Evolutionary conservation across 2,888 invertebrate genomes (phyloP).

Genomic region (Agrotis puta): DNA sequence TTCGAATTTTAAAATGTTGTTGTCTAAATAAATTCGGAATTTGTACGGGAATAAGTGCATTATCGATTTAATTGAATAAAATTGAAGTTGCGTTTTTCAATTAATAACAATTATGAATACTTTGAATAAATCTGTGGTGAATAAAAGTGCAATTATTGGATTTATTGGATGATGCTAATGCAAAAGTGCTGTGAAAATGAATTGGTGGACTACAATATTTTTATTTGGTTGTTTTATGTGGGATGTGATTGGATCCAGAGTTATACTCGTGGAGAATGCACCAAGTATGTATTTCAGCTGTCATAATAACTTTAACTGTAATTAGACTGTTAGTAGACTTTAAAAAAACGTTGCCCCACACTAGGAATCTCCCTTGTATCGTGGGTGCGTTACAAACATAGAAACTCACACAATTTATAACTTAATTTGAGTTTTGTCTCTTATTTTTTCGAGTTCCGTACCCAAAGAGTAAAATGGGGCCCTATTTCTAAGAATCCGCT

Average conservation of each 20-base stretch:
- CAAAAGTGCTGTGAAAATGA: constrained; percentile 82
- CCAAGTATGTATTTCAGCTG: constrained; percentile 81
- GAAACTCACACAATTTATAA: no score
- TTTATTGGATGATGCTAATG: constrained; percentile 74
- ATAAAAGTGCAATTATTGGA: constrained; percentile 65
- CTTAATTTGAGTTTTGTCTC: neutral
- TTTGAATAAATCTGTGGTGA: constrained; percentile 46
- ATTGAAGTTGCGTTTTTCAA: constrained; percentile 10
- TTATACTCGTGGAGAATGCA: constrained; percentile 88
- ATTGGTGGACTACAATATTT: constrained; percentile 75
- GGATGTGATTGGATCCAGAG: constrained; percentile 78
- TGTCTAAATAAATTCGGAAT: constrained; percentile 31
- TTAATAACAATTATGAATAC: constrained; percentile 46
- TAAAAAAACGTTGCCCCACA: no score
- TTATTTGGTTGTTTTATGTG: constrained; percentile 77
- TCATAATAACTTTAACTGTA: neutral
- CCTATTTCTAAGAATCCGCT: no score
- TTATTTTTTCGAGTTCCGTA: no score
- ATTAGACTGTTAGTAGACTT: no score
- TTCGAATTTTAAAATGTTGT: constrained; percentile 18
- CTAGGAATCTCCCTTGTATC: no score
- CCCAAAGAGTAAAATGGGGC: no score
- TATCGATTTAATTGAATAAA: constrained; percentile 17
- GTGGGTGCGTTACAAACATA: no score
- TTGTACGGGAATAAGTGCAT: constrained; percentile 29